Evolutionary conservation across 2,797 vertebrate species (phyloP), one percentile per base, ranked within the genome.

Genomic region (Karalla daura): DNA sequence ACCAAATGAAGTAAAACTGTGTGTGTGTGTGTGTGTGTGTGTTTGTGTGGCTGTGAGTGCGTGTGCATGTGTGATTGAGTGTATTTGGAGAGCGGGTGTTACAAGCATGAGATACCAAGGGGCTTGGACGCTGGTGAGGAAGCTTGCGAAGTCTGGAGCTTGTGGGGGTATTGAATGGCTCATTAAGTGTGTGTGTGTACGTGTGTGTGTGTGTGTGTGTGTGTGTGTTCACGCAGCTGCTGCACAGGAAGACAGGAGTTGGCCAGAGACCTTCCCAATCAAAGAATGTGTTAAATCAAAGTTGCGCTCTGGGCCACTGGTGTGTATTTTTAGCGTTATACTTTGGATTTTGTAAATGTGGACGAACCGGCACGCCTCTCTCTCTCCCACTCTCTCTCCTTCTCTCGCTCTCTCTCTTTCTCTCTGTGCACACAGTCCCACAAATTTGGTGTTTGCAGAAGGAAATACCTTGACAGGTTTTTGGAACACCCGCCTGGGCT

Each of bases 401-500:
- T n/a, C n/a, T n/a, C n/a, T n/a, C n/a, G n/a, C n/a, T n/a, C n/a
- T n/a, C n/a, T n/a, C n/a, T n/a, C n/a, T n/a, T n/a, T n/a, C n/a
- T n/a, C n/a, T n/a, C n/a, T n/a, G n/a, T n/a, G n/a, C n/a, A n/a
- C n/a, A 51, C 52, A 69, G 76, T 64, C 67, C 69, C 83, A 62
- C 79, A 80, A 70, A 74, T 66, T 67, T 47, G 60, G 60, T 92
- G 86, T 92, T 92, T 92, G 70, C 72, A 87, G 60, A 92, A 88
- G 91, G 91, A 92, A 92, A 89, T 92, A 88, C 86, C 85, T 91
- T 89, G 88, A 92, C 90, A 92, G 87, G 70, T 89, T 89, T 90
- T 71, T 91, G 88, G 88, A 90, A 86, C 86, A 77, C 74, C 74
- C 74, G 51, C 55, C 65, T 37, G 62, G 63, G 65, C 59, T 68